Conservation (phyloP, 2,113 vertebrate genomes). For the Bos indicus region DNA sequence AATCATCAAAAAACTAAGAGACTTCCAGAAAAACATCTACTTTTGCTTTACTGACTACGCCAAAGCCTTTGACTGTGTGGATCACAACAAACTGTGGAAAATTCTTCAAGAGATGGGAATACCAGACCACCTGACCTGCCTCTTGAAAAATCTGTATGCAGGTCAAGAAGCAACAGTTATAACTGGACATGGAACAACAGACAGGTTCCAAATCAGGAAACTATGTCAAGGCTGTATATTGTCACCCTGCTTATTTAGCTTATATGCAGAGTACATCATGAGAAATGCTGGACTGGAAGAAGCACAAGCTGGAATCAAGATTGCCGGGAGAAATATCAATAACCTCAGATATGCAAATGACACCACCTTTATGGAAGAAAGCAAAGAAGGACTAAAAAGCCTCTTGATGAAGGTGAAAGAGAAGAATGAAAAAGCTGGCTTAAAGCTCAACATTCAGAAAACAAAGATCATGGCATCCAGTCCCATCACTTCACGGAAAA, state of each 20-base stretch:
- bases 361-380: too few relatives aligned
- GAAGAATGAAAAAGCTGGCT: too few relatives aligned
- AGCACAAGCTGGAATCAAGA: not conserved
- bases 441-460: too few relatives aligned
- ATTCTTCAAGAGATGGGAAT: not conserved
- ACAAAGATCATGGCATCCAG: too few relatives aligned
- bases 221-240: not conserved
- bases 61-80: not conserved
- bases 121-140: not conserved
- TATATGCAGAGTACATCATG: not conserved
- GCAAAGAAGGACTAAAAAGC: too few relatives aligned
- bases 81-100: not conserved
- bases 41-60: not conserved
- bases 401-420: too few relatives aligned
- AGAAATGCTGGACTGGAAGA: not conserved
- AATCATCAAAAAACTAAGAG: not conserved
- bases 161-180: not conserved
- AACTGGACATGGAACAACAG: not conserved
- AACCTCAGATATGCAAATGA: not conserved
- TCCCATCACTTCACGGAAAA: too few relatives aligned
- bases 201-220: not conserved
- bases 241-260: not conserved
- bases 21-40: not conserved
- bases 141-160: not conserved
- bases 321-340: not conserved